Evolutionary conservation across 2,797 vertebrate genomes (phyloP).

Genomic region (Scarus forsteni): DNA sequence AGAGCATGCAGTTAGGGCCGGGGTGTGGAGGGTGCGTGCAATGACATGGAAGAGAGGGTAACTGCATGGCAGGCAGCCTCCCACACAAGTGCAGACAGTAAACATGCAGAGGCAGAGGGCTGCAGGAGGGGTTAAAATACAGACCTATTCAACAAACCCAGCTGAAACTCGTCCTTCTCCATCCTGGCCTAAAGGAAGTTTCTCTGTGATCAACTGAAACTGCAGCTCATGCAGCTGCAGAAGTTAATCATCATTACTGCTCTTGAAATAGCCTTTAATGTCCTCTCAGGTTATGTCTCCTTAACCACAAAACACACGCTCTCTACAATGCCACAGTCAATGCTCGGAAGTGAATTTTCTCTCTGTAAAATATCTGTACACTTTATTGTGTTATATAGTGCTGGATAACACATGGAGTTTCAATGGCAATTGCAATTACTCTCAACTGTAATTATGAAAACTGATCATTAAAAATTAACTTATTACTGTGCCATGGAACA

Average conservation of each 20-base stretch:
- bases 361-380: neutral
- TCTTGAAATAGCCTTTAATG: slow-evolving; percentile 36
- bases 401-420: too few species aligned
- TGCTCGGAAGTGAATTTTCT: neutral
- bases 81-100: slow-evolving; percentile 43
- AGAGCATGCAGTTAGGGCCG: slow-evolving; percentile 40
- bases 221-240: slow-evolving; percentile 57
- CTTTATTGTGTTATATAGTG: too few species aligned
- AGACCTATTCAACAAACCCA: slow-evolving; percentile 42
- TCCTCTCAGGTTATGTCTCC: slow-evolving; percentile 9
- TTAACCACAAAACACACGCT: slow-evolving; percentile 2
- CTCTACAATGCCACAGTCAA: neutral
- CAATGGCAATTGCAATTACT: too few species aligned
- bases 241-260: slow-evolving; percentile 41
- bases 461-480: too few species aligned
- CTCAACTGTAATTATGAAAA: too few species aligned
- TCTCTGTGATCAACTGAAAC: slow-evolving; percentile 37
- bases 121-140: slow-evolving; percentile 38
- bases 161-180: slow-evolving; percentile 56
- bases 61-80: slow-evolving; percentile 43
- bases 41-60: slow-evolving; percentile 47
- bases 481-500: too few species aligned
- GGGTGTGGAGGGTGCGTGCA: slow-evolving; percentile 43
- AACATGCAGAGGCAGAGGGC: slow-evolving; percentile 26
- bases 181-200: slow-evolving; percentile 43